phyloP scores from a whole-genome alignment of 1,140 invertebrate genomes.

The Sminthurides bifidus region DNA sequence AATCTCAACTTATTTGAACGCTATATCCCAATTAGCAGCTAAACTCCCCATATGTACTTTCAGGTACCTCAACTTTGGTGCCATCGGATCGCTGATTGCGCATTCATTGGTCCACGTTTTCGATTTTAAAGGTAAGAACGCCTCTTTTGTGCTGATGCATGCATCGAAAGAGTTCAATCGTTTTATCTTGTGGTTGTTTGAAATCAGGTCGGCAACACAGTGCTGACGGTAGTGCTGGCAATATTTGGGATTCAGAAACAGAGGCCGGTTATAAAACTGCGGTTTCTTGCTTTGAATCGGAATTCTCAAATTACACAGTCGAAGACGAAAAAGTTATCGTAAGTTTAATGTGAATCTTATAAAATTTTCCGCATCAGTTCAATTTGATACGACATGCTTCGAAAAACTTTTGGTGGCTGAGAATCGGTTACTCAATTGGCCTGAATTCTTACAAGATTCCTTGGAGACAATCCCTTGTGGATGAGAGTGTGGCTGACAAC shows the following conservation, averaged over 20 bases:
- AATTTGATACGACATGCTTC: neutral
- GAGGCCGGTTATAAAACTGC: slow-evolving; percentile 45
- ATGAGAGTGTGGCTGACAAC: slow-evolving; percentile 45
- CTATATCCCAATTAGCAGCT: too few relatives aligned
- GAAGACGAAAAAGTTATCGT: slow-evolving; percentile 38
- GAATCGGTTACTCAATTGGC: slow-evolving; percentile 39
- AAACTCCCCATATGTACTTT: neutral
- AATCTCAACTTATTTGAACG: neutral
- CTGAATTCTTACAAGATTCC: too few relatives aligned
- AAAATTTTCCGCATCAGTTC: neutral
- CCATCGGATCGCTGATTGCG: neutral
- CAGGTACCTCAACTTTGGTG: slow-evolving; percentile 4
- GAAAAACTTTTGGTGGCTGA: too few relatives aligned
- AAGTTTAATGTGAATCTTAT: neutral
- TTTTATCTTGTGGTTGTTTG: neutral
- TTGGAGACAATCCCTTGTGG: neutral
- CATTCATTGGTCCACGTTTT: neutral
- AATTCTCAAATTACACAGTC: slow-evolving; percentile 52
- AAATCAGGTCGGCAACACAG: neutral
- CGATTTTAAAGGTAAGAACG: slow-evolving; percentile 7
- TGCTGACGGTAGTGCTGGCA: slow-evolving; percentile 44
- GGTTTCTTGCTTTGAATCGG: slow-evolving; percentile 54
- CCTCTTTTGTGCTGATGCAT: too few relatives aligned
- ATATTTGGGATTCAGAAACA: slow-evolving; percentile 52
- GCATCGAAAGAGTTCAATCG: too few relatives aligned